These are phyloP conservation scores for Syncerus caffer DNA, from an alignment of 2,797 vertebrate species.

Conservation along the genomic window DNA sequence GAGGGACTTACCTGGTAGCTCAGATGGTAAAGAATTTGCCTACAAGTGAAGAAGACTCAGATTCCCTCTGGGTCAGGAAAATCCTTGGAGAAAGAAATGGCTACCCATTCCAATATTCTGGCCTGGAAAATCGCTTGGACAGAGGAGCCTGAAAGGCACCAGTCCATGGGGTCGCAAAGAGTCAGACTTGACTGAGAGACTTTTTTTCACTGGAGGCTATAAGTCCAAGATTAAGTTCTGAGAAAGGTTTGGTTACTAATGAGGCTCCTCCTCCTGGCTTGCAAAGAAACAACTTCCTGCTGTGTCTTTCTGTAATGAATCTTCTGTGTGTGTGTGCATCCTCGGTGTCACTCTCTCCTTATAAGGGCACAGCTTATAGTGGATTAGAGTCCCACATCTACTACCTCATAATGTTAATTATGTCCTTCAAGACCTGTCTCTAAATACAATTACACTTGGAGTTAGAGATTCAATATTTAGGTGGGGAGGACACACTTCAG, in stretches of 20 bases:
- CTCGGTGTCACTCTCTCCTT: neutral
- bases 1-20: neutral
- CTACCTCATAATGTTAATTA: neutral
- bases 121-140: neutral
- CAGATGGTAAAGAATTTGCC: neutral
- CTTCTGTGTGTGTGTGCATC: neutral
- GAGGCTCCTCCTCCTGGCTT: neutral
- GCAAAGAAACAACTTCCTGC: neutral
- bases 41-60: neutral
- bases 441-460: neutral
- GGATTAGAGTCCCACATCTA: neutral
- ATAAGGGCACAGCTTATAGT: neutral
- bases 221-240: neutral
- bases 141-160: neutral
- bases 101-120: neutral
- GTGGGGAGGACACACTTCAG: neutral
- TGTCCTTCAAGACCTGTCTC: neutral
- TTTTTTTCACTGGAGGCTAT: neutral
- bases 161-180: neutral
- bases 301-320: rapidly evolving
- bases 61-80: neutral
- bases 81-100: neutral
- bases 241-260: neutral
- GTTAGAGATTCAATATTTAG: neutral
- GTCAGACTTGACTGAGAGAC: neutral